Evolutionary conservation across 1,140 invertebrate genomes (phyloP), one percentile per base, ranked within the genome.

Genomic region (Dysdera silvatica): DNA sequence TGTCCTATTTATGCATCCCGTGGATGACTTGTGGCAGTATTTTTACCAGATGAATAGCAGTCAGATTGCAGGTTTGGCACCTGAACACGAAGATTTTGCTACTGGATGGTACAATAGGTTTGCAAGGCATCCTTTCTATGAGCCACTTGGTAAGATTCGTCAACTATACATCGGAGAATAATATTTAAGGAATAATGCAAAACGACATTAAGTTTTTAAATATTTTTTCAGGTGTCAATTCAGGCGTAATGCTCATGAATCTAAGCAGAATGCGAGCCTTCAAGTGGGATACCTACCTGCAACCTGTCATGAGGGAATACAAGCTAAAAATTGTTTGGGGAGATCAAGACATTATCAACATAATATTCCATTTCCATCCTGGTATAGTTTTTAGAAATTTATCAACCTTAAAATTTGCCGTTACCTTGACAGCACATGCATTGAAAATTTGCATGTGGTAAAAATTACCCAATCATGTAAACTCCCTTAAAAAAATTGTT

Each of bases 271-370:
- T 97, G 87, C 79, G 92, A 68, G 73, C 82, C 48, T 90, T 93
- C 70, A 80, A 84, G 35, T 96, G 92, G 91, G 83, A 84, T 37
- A 80, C 86, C 61, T 87, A 91, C 74, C 82, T 96, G 3, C 80
- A 86, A 51, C 85, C 88, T 12, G 88, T 94, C 68, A 88, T 90
- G 75, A 83, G 88, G 68, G 84, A 89, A 73, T 96, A 90, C 76
- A 87, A 85, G 68, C 72, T 87, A 8, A 86, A 90, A 71, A 91
- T 96, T 47, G 91, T 89, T 4, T 96, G 90, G 89, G 94, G 93
- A n/a, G 93, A 97, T 78, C 94, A 97, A 77, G 93, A 96, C 79
- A 91, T 97, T 61, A 91, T 97, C 66, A 97, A 97, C 74, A 93
- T 96, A 66, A 87, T 95, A 69, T 95, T 96, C 74, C 87, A 92